Evolutionary conservation across 1,140 invertebrate species (phyloP), one percentile per base, ranked within the genome.

Genomic region (Carcinoscorpius rotundicauda): DNA sequence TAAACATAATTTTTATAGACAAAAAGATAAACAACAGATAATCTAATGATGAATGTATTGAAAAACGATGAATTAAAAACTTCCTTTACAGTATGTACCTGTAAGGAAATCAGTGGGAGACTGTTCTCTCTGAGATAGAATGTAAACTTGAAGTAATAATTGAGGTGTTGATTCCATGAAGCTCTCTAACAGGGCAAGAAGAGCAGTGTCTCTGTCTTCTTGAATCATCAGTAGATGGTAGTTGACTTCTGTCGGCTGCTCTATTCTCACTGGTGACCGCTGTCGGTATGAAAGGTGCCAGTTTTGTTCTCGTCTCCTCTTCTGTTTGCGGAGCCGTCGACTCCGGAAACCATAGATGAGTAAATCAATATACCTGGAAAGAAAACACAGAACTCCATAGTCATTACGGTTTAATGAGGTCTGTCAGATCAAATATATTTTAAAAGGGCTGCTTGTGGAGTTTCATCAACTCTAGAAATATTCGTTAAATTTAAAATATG

Each of bases 151-250:
- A 4, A 73, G 63, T 6, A 71, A 58, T 4, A 71, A 49, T 57
- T 72, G 71, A 11, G 69, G 67, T 9, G 69, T 66, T 49, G 71
- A 73, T 64, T 73, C 66, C n/a, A 72, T 50, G 57, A 73, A 66
- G 52, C 64, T 66, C 56, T 69, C 69, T 8, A 73, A 52, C 10
- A 73, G 60, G 9, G 70, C 66, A n/a, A 73, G 64, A 10, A 69
- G 58, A n/a, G 72, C 69, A 9, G 68, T 70, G 53, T 73, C 71
- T 8, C 68, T 68, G 63, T 73, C 72, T 52, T 73, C 72, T 11
- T 68, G 60, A n/a, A 73, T 65, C 6, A 64, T 71, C 63, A 29
- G 29, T 29, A 29, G 72, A 63, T 71, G 68, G 56, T 70, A 69
- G 61, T 66, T 61, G 10, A 56, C n/a, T 53, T 64, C 64, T 11